Conservation (phyloP, 1,140 invertebrate species). For the Drosophila rufa region DNA sequence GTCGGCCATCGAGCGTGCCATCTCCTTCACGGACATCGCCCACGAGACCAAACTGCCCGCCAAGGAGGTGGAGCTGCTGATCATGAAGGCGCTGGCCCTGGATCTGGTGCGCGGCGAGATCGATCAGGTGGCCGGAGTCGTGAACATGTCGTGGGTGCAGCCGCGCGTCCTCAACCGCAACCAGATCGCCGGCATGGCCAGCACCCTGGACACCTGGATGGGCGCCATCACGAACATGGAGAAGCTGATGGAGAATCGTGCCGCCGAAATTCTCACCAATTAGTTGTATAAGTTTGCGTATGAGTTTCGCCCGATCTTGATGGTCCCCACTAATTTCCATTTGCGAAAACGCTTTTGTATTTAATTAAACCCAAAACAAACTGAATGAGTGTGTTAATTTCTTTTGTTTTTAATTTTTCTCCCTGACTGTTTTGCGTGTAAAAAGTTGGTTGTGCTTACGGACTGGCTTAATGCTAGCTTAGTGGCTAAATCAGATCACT, state of each 20-base stretch:
- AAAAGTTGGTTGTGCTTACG: conserved; percentile 45
- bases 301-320: conserved; percentile 31
- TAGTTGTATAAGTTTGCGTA: conserved; percentile 51
- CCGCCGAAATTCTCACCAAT: conserved; percentile 92
- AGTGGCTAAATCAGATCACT: conserved; percentile 70
- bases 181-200: conserved; percentile 92
- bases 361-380: conserved; percentile 55
- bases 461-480: conserved; percentile 45
- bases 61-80: conserved; percentile 96
- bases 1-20: conserved; percentile 89
- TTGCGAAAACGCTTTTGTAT: conserved; percentile 68
- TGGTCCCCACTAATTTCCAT: conserved; percentile 42
- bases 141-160: conserved; percentile 96
- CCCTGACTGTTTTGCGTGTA: conserved; percentile 40
- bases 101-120: conserved; percentile 97
- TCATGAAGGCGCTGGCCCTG: conserved; percentile 99
- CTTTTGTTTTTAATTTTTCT: conserved; percentile 32
- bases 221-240: conserved; percentile 94
- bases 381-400: conserved; percentile 32
- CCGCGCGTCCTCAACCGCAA: conserved; percentile 93
- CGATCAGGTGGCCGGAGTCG: conserved; percentile 94
- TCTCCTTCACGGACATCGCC: conserved; percentile 97
- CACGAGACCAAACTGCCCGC: conserved; percentile 92
- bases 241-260: conserved; percentile 91
- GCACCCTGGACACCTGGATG: conserved; percentile 92